Evolutionary conservation across 2,113 vertebrate genomes (phyloP), one percentile per base, ranked within the genome.

Genomic region (Coptodon bakossiorum): DNA sequence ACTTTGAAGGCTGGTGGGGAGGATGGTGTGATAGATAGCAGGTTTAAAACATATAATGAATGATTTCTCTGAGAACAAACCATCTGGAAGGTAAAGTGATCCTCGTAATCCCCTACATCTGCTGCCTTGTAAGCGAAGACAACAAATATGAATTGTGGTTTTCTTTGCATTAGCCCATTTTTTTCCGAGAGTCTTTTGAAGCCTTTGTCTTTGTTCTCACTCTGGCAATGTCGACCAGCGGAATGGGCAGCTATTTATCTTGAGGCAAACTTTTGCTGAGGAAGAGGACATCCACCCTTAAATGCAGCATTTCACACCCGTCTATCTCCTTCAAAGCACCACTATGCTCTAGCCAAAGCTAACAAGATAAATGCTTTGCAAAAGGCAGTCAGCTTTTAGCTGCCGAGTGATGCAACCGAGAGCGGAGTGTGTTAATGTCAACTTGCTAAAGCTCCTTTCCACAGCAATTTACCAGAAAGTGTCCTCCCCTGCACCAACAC

Each of bases 361-460:
- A 90, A 92, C 86, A 87, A 88, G 86, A 92, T 82, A 86, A 90
- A 93, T 81, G 82, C 53, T 83, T 38, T 19, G 29, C 48, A 50
- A 82, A 68, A 82, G n/a, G 43, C 83, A 19, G 48, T 53, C 61
- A 48, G 90, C 57, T 82, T 87, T 90, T 54, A 83, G 87, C 73
- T 52, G 52, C 66, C 63, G 73, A 86, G 48, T 92, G 91, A 91
- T 91, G 87, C 87, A 86, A 81, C 54, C 17, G 45, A 48, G 83
- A 86, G 54, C 14, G 16, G 73, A 90, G 81, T 68, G 57, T 87
- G 43, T 71, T 88, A 48, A 90, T 88, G 89, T 83, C 89, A 96
- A 91, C 85, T 90, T 91, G 86, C 86, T 91, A 83, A 57, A 91
- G 83, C 89, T 88, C 57, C 61, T 87, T 91, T 85, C 50, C 54